phyloP scores from a whole-genome alignment of 2,888 invertebrate genomes.

The Hartigia nigra region DNA sequence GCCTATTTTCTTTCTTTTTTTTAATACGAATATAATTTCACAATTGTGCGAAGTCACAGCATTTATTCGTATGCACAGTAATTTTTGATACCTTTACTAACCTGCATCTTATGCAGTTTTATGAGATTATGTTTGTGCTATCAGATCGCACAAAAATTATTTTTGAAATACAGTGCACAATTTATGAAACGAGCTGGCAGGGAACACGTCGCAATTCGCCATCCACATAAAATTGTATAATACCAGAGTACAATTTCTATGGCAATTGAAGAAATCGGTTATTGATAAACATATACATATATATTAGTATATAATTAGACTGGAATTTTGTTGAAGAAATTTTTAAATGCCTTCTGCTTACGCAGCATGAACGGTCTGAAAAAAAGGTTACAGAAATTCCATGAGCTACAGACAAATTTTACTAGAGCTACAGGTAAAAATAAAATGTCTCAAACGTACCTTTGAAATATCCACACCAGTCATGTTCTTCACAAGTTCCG shows the following conservation, averaged over 20 bases:
- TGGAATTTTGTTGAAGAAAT: constrained; percentile 2
- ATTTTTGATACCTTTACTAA: neutral
- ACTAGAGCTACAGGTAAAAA: neutral
- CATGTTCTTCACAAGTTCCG: constrained; percentile 88
- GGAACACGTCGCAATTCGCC: neutral
- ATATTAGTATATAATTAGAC: constrained; percentile 18
- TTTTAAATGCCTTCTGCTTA: constrained; percentile 37
- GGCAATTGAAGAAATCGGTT: neutral
- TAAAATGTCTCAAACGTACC: constrained; percentile 66
- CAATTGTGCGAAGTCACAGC: neutral
- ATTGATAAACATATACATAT: constrained; percentile 10
- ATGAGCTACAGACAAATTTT: constrained; percentile 12
- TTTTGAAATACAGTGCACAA: neutral
- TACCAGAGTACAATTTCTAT: neutral
- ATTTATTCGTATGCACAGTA: neutral
- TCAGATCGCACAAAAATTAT: neutral
- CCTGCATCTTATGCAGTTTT: neutral
- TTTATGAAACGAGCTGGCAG: neutral
- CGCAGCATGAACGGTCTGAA: constrained; percentile 63
- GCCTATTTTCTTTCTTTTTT: neutral
- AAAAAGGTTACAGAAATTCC: constrained; percentile 26
- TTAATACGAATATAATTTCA: neutral
- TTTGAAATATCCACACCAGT: constrained; percentile 95
- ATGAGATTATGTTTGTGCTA: neutral
- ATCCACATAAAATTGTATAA: neutral